Base-by-base conservation (phyloP, 2,797 vertebrate species). In the Alectoris magna region DNA sequence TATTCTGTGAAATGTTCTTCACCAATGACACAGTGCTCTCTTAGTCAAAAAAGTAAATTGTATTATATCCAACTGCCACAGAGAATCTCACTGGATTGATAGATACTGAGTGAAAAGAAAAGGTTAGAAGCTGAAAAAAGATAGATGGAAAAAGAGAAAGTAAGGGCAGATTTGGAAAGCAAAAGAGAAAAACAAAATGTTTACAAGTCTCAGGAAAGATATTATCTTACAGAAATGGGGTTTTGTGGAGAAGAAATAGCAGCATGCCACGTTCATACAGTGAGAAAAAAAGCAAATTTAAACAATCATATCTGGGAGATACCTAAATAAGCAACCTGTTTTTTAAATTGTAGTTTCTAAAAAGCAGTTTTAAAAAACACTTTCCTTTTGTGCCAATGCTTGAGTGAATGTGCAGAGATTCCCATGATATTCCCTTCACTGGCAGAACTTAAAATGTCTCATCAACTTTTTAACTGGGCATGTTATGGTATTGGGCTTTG, bases 221-320 rank as follows among this genome's bases (percentile, higher is more conserved):
- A 34, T 49, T 67, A 9, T 26, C 24, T 36, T 44, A 55, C 58
- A 18, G 4, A 21, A 60, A 36, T 6, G 60, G 9, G 10, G 34
- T 67, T 85, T 70, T 34, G 9, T 59, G 36, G 29, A 22, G 60
- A 27, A 76, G 6, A 62, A 14, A 53, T 3, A 10, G 22, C 15
- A 60, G 7, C 10, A 8, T 15, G 34, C 4, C 10, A 7, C 0
- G 0, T 7, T 24, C 12, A 36, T 56, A 27, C 27, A 36, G 36
- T 36, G 55, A 44, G 31, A 59, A 59, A 26, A 26, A 41, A 44
- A 44, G 23, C 15, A 29, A 34, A 44, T 43, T 18, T 36, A 14
- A 29, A 43, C 44, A 31, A 44, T 66, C 14, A 15, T n/a, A 44
- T 66, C 22, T 66, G 41, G 13, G 41, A 44, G 21, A 23, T 44